Percentiles rank a stretch among this genome's conserved stretches.
Conservation (phyloP, 1,140 invertebrate genomes). For the Anoplolepis gracilipes region DNA sequence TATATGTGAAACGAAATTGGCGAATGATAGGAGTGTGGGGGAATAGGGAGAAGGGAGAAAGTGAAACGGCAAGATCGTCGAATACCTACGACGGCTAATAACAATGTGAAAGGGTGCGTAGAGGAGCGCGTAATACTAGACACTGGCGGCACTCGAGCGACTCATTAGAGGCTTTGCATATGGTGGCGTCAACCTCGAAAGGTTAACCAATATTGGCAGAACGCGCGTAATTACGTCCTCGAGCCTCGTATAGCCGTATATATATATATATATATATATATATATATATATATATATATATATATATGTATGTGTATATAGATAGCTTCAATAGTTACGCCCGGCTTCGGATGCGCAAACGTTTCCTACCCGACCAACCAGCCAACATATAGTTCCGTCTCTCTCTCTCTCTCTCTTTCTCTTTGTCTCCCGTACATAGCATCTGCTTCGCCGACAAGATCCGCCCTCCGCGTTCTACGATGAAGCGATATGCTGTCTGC, state of each 20-base stretch:
- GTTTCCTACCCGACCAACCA: conserved; percentile 72
- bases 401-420: conserved; percentile 30
- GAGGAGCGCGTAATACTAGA: conserved; percentile 78
- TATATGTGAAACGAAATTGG: conserved; percentile 42
- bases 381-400: conserved; percentile 45
- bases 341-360: conserved; percentile 75
- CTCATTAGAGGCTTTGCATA: conserved; percentile 85
- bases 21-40: neutral
- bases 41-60: neutral
- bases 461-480: conserved; percentile 40
- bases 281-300: neutral
- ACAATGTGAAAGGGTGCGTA: conserved; percentile 79
- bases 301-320: neutral
- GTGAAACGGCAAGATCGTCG: conserved; percentile 53
- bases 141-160: conserved; percentile 82
- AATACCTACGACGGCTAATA: conserved; percentile 76
- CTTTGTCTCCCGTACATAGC: neutral
- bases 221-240: conserved; percentile 84
- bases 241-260: conserved; percentile 67
- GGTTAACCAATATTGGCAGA: conserved; percentile 86
- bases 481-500: conserved; percentile 18
- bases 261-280: conserved; percentile 44
- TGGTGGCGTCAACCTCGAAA: conserved; percentile 85
- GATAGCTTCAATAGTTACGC: conserved; percentile 76
- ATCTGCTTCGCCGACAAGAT: conserved; percentile 48